These are phyloP conservation scores for Stegodyphus dumicola DNA, from an alignment of 1,140 invertebrate species.

Conservation along the genomic window DNA sequence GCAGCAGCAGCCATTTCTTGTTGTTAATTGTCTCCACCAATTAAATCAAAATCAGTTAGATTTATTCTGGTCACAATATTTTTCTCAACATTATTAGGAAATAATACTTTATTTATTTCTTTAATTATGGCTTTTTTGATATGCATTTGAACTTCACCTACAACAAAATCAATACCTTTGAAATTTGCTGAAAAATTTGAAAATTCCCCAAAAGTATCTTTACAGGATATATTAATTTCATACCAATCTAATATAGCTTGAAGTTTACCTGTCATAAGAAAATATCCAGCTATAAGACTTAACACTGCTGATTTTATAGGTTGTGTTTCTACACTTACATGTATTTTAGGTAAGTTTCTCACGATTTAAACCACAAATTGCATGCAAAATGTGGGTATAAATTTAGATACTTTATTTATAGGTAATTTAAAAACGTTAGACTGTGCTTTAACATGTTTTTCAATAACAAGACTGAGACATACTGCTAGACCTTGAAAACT, in stretches of 20 bases:
- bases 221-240: not conserved
- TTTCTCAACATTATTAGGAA: not conserved
- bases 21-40: slow-evolving; percentile 41
- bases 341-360: not conserved
- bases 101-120: slow-evolving; percentile 18
- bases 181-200: slow-evolving; percentile 7
- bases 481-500: slow-evolving; percentile 13
- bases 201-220: slow-evolving; percentile 3
- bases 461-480: slow-evolving; percentile 20
- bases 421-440: slow-evolving; percentile 7
- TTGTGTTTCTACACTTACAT: not conserved
- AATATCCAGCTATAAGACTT: not conserved
- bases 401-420: not conserved
- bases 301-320: slow-evolving; percentile 3
- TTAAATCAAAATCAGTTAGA: slow-evolving; percentile 58
- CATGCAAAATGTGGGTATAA: slow-evolving; percentile 3
- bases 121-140: slow-evolving; percentile 14
- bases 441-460: not conserved
- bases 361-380: slow-evolving; percentile 4
- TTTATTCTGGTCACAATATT: slow-evolving; percentile 32
- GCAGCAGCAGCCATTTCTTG: slow-evolving; percentile 59
- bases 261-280: too few species aligned
- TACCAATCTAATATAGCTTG: not conserved
- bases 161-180: slow-evolving; percentile 19
- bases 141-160: slow-evolving; percentile 25